Percentiles rank a stretch among this genome's conserved stretches.
These are phyloP conservation scores for Luidia sarsii DNA, from an alignment of 53 echinoderm and acorn worm species.

Conservation along the genomic window DNA sequence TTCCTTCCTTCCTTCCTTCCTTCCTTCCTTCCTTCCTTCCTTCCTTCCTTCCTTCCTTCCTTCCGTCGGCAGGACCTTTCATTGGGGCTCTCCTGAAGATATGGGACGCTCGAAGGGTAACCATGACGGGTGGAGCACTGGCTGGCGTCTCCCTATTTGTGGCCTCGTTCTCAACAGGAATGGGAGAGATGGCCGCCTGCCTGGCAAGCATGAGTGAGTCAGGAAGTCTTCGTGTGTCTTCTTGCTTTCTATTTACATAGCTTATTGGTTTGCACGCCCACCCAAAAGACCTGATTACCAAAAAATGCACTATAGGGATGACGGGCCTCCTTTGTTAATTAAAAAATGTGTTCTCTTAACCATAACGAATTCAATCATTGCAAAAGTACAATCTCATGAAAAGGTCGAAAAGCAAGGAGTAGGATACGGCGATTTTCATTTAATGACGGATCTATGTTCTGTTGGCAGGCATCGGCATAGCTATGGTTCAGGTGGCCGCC, in stretches of 20 bases:
- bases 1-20: too few species aligned
- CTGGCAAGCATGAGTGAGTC: slow-evolving; percentile 1
- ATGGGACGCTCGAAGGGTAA: background rate
- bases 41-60: too few species aligned
- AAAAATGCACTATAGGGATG: too few species aligned
- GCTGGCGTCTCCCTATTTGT: background rate
- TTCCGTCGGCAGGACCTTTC: slow-evolving; percentile 16
- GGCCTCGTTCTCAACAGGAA: too few species aligned
- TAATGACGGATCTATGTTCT: background rate
- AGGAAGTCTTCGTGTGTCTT: background rate
- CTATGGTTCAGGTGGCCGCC: background rate
- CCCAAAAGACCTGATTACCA: too few species aligned
- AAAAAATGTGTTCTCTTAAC: background rate
- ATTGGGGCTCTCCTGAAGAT: background rate
- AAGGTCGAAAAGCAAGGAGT: too few species aligned
- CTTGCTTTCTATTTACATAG: too few species aligned
- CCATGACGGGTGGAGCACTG: background rate
- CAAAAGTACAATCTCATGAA: too few species aligned
- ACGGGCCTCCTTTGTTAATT: too few species aligned
- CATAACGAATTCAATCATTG: too few species aligned
- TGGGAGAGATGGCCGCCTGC: background rate
- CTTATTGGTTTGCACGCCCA: too few species aligned
- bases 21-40: too few species aligned
- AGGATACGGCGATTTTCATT: background rate
- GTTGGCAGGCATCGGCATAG: background rate